Evolutionary conservation across 2,113 vertebrate genomes (phyloP), one percentile per base, ranked within the genome.

Genomic region (Pachyramphus minor): DNA sequence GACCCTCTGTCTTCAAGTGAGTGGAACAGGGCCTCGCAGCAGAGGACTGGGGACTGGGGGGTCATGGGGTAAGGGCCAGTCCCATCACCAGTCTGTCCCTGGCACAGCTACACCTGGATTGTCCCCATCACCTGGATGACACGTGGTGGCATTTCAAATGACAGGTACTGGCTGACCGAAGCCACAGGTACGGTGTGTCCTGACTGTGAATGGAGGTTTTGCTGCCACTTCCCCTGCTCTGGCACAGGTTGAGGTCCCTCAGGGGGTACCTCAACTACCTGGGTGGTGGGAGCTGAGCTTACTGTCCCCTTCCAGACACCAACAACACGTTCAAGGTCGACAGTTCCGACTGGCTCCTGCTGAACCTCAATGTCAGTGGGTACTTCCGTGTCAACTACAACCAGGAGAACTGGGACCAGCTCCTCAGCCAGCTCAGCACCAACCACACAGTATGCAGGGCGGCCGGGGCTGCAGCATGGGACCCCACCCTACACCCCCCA

Each of bases 341-440:
- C 30, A 4, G 5, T 3, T 4, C 25, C 31, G 0, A 0, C 5
- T 99, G 99, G 99, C 81, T 99, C 13, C 90, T 99, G 84, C 97
- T 98, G 88, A 99, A 99, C 91, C 17, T 98, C 15, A 15, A 99
- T 0, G 98, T 99, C 67, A 96, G 94, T 0, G 99, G 99, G 45
- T 99, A 99, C 81, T 99, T 98, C 98, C 98, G 98, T 31, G 99
- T 99, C 93, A 99, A 99, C 96, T 99, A 99, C 6, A 98, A 99
- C n/a, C 9, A 30, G 0, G 39, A 3, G 6, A 99, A 99, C 97
- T 99, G 99, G 99, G 12, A 93, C 3, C 97, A 31, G 73, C 98
- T 99, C 53, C 91, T 99, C 8, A 0, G 0, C 0, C 91, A 90
- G 95, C 97, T 99, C 69, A 17, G 3, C 24, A 44, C 0, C 0